A percentile compares a stretch with the other conserved stretches of the same genome.
phyloP scores from a whole-genome alignment of 1,140 invertebrate species.

The Drosophila lacertosa region DNA sequence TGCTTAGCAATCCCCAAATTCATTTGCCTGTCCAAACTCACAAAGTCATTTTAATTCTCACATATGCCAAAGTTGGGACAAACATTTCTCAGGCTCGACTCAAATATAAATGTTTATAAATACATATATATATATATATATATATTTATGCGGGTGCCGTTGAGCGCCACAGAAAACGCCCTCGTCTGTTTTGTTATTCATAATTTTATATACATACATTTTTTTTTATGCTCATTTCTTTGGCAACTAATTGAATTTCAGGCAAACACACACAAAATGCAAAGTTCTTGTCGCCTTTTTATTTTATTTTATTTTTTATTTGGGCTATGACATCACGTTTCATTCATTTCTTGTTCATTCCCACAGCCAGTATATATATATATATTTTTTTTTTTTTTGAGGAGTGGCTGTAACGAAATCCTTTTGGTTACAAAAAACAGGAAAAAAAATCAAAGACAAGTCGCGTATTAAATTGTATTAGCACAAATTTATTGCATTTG shows the following conservation, averaged over 20 bases:
- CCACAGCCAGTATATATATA: slow-evolving; percentile 24
- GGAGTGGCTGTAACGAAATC: slow-evolving; percentile 39
- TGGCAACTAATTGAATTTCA: slow-evolving; percentile 47
- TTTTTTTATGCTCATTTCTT: slow-evolving; percentile 2
- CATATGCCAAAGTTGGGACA: slow-evolving; percentile 23
- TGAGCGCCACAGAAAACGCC: slow-evolving; percentile 12
- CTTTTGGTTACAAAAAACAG: no score
- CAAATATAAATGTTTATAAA: slow-evolving; percentile 7
- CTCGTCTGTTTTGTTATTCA: slow-evolving; percentile 1
- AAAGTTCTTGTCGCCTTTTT: slow-evolving; percentile 36
- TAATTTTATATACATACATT: slow-evolving; percentile 3
- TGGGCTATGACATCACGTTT: slow-evolving; percentile 37
- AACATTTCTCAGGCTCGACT: slow-evolving; percentile 23
- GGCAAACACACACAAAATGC: slow-evolving; percentile 14
- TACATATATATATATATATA: not conserved
- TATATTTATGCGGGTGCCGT: slow-evolving; percentile 30
- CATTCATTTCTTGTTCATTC: slow-evolving; percentile 24
- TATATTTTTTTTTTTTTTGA: slow-evolving; percentile 1
- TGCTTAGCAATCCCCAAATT: slow-evolving; percentile 21
- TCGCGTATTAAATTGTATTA: slow-evolving; percentile 73
- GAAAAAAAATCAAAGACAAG: slow-evolving; percentile 36
- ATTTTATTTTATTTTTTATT: no score
- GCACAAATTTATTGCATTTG: slow-evolving; percentile 71
- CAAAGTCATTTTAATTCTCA: slow-evolving; percentile 30
- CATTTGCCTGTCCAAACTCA: not conserved